Evolutionary conservation across 2,888 invertebrate genomes (phyloP), one percentile per base, ranked within the genome.

Genomic region (Chydorus sphaericus): DNA sequence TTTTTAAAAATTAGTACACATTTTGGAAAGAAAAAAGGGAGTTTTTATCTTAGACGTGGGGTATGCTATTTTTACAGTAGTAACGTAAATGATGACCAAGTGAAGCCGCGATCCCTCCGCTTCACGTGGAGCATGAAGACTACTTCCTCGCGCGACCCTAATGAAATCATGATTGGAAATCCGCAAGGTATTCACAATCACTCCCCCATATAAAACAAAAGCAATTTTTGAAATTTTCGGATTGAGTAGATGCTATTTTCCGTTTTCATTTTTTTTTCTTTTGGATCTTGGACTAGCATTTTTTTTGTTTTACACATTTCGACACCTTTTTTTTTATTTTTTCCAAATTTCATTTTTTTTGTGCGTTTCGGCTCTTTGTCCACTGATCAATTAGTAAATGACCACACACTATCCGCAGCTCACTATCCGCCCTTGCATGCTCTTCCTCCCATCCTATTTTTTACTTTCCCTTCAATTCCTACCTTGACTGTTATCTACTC

Each of bases 101-200:
- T 92, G 62, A 96, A 96, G 73, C 96, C 96, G 38, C 80, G 97
- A 58, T 94, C 94, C 62, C 78, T 98, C 60, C 83, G 98, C 62
- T 99, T 99, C 77, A 99, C 98, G 59, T 99, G 98, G 97, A 96
- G 94, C 69, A 99, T 99, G 98, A 98, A 98, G 77, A 99, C 98
- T 52, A 99, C 98, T 50, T 94, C 94, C 61, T 91, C 94, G 55
- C 77, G 97, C 71, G 93, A 97, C 72, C 98, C 98, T 49, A 91
- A 92, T 70, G 97, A 97, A 73, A 98, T 98, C 70, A 97, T 99
- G 93, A 87, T 91, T 59, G 61, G 97, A 94, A 76, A 96, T 97
- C 66, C 81, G 92, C 65, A 93, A 94, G 81, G 87, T 86, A 69
- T 55, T 54, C 59, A 55, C 30, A 58, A 59, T 60, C 57, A 37